Conservation (phyloP, 2,797 vertebrate genomes). For the Euphonia xanthogaster region DNA sequence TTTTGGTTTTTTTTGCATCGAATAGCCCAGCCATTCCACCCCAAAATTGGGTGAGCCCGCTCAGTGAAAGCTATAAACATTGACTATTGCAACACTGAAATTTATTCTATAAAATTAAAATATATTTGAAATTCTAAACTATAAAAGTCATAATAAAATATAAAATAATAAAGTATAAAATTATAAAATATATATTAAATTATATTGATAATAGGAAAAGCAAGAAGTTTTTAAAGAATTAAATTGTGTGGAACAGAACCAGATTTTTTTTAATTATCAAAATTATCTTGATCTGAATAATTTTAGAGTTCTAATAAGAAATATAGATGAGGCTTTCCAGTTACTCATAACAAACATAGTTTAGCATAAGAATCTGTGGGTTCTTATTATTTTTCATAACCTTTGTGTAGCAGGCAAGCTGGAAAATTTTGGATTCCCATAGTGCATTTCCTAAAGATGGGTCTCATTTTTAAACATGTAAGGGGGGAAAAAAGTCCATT, state of each 20-base stretch:
- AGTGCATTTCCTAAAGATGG: not conserved
- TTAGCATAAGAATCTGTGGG: not conserved
- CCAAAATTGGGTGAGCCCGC: fast-evolving
- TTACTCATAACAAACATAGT: not conserved
- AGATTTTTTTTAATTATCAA: not conserved
- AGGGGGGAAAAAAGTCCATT: fast-evolving
- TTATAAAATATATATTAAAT: not conserved
- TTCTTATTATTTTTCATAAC: not conserved
- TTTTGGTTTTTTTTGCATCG: not conserved
- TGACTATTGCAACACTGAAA: not conserved
- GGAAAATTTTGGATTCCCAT: not conserved
- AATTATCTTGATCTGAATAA: not conserved
- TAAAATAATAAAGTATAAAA: no score
- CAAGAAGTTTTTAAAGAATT: not conserved
- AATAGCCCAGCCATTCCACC: not conserved
- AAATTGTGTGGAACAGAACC: not conserved
- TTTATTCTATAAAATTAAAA: not conserved
- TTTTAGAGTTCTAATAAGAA: not conserved
- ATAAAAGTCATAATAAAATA: not conserved
- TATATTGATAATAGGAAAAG: not conserved
- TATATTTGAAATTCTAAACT: not conserved
- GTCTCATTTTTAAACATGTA: not conserved
- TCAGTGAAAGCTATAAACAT: not conserved
- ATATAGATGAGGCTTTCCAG: not conserved
- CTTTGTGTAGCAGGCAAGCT: not conserved